Evolutionary conservation across 1,140 invertebrate genomes (phyloP).

Genomic region (Formica exsecta): DNA sequence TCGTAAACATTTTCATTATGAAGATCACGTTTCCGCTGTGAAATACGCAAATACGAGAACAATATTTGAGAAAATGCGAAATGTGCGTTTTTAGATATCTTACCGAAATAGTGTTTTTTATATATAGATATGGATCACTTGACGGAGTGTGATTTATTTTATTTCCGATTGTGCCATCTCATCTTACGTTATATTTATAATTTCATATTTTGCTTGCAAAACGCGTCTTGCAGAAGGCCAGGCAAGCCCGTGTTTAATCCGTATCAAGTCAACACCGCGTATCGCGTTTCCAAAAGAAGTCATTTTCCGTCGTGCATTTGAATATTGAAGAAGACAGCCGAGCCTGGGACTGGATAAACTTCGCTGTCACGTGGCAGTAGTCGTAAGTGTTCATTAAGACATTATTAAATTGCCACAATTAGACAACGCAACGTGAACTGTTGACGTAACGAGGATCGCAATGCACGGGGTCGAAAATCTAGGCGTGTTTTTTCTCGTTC

Average conservation of each 20-base stretch:
- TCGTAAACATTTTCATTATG: not conserved
- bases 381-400: conserved; percentile 69
- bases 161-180: not conserved
- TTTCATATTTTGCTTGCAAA: not conserved
- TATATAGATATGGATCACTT: not conserved
- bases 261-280: conserved; percentile 4
- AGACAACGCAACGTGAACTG: conserved; percentile 64
- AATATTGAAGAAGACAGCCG: conserved; percentile 35
- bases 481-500: conserved; percentile 31
- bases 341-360: not conserved
- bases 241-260: not conserved
- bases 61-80: not conserved
- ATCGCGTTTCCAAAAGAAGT: conserved; percentile 37
- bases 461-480: conserved; percentile 71
- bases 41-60: not conserved
- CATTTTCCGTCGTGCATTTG: conserved; percentile 34
- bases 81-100: not conserved
- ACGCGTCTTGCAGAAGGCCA: not conserved
- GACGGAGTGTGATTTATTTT: not conserved
- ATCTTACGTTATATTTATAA: not conserved
- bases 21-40: not conserved
- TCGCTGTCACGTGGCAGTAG: conserved; percentile 60
- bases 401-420: conserved; percentile 77
- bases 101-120: not conserved
- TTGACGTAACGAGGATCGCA: conserved; percentile 65